Base-by-base conservation (phyloP, 2,888 invertebrate genomes). In the Nomada flava region DNA sequence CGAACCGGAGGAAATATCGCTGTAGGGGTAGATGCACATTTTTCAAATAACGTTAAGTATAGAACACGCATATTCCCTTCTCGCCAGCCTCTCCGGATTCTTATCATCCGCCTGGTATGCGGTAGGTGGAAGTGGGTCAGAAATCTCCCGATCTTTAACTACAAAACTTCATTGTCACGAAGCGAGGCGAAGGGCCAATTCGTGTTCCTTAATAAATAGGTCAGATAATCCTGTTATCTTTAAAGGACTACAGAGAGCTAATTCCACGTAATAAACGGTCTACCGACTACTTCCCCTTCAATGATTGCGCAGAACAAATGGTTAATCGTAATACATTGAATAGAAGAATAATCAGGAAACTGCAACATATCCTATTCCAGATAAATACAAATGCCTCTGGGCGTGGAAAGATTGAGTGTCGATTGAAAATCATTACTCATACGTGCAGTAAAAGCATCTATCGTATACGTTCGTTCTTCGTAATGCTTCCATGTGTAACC, bases 121-220 rank as follows among this genome's bases (percentile, higher is more conserved):
- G 79, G 72, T 42, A 72, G 65, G 57, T 36, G 60, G 72, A 83
- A 83, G 75, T 83, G 79, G 83, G 83, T 83, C 83, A 83, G 83
- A 64, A 83, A 78, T 78, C 68, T 57, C 23, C 52, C 53, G 68
- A 83, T 83, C 75, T 82, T 77, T 77, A 77, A 82, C 73, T 74
- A 55, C 10, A 59, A 74, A 77, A 77, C 77, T 71, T 82, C 47
- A 68, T 77, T 77, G 77, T 76, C 64, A 26, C 36, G 65, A 47
- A 67, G 47, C 26, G 11, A 64, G 42, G 36, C 63, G 26, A 68
- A 76, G 65, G 63, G 62, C 44, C 53, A 50, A 55, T 53, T 62
- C 23, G 36, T 57, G 42, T 50, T 65, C 23, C 60, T 18, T 55
- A 36, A 47, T 69, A 82, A 81, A 82, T 82, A 60, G 72, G 75